Conservation (phyloP, 2,113 vertebrate genomes). For the Pagrus major region DNA sequence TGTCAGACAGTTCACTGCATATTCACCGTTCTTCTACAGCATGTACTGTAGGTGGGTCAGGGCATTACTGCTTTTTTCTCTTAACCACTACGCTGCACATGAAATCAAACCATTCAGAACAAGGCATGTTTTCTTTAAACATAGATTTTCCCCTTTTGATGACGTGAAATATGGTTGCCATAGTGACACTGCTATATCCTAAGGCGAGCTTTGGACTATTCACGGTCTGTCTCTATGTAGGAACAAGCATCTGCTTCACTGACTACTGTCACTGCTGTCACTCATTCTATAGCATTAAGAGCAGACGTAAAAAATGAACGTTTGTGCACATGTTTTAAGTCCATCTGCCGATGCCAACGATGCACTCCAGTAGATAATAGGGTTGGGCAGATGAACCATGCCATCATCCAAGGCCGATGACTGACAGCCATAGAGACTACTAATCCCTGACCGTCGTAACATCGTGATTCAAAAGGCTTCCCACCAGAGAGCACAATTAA, state of each 20-base stretch:
- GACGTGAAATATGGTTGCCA: constrained; percentile 19
- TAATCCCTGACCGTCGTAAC: too few species aligned
- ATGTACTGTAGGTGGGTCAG: background rate
- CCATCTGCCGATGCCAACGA: background rate
- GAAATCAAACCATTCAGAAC: constrained; percentile 17
- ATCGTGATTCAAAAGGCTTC: too few species aligned
- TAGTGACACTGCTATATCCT: constrained; percentile 5
- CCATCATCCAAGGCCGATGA: too few species aligned
- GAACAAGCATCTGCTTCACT: background rate
- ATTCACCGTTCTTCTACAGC: background rate
- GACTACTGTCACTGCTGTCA: background rate
- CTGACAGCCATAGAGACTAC: too few species aligned
- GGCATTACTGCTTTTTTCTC: background rate
- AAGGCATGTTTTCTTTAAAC: background rate
- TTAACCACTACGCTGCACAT: background rate
- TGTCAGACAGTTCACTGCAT: background rate
- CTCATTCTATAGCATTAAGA: background rate
- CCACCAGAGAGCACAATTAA: too few species aligned
- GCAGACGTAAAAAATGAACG: background rate
- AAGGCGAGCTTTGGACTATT: background rate
- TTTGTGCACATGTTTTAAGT: background rate
- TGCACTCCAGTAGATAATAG: constrained; percentile 19
- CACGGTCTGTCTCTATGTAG: background rate
- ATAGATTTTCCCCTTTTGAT: background rate
- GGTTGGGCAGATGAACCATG: too few species aligned